Evolutionary conservation across 2,113 vertebrate species (phyloP), one percentile per base, ranked within the genome.

Genomic region (Alligator mississippiensis): DNA sequence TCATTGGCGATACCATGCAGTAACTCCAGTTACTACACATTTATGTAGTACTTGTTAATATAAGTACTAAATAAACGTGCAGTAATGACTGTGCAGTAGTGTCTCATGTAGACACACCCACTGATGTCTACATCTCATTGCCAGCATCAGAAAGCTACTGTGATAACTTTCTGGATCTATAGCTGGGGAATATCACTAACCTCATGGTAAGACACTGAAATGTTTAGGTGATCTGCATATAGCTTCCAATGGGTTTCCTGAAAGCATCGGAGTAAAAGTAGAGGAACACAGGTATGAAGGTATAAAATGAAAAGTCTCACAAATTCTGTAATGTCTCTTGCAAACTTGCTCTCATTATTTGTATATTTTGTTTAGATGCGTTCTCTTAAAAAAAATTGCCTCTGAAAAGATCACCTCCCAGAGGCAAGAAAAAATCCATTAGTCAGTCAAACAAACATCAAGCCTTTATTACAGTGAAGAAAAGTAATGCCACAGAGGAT

Each of bases 401-500:
- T 38, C 19, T 63, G 21, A 63, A 12, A 80, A 91, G 59, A n/a
- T 76, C 63, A 84, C 22, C 34, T 74, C 28, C 34, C 5, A 2
- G 59, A 34, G 74, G 14, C 61, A 90, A 82, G 47, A 96, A 75
- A 95, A 93, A 97, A 80, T 74, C 92, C 90, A 96, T 90, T 92
- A 78, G 12, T 54, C 60, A 86, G 76, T 38, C 86, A 21, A 70
- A 61, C 70, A 94, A 93, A 91, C 66, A 92, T 86, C 91, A 97
- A 96, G 96, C 94, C 83, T 98, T 98, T 98, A 98, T 98, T 97
- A 89, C 82, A 80, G 78, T 38, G 68, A 90, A 94, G 90, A 89
- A 81, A 94, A 88, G 76, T 2, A 12, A 72, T 68, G 88, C 54
- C 89, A 92, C 28, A 66, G 89, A 63, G 62, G 80, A 83, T 89